Conservation (phyloP, 2,113 vertebrate species). For the Trogon melanurus region DNA sequence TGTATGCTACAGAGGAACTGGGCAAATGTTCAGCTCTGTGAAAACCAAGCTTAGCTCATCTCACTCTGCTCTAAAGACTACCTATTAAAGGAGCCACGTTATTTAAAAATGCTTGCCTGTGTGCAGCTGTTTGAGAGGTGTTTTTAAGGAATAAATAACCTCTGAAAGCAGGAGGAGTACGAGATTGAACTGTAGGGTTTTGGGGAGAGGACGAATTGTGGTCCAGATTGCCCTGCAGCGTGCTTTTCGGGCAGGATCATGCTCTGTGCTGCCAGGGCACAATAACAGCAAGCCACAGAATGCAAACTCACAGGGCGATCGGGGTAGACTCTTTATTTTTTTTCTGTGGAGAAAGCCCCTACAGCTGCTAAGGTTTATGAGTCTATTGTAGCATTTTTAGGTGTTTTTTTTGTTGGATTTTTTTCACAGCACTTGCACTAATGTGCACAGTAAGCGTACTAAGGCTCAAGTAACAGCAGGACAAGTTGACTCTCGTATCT, state of each 20-base stretch:
- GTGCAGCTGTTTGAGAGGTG: not conserved
- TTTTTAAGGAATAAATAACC: not conserved
- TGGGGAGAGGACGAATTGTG: not conserved
- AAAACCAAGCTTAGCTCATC: not conserved
- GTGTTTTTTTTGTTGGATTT: not conserved
- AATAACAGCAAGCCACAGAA: not conserved
- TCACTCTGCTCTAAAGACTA: not conserved
- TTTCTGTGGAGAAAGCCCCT: not conserved
- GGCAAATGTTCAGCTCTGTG: not conserved
- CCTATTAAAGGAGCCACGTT: slow-evolving; percentile 3
- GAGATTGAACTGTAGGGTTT: not conserved
- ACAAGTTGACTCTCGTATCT: not conserved
- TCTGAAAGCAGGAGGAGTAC: not conserved
- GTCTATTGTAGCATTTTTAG: not conserved
- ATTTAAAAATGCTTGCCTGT: not conserved
- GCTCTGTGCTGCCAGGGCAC: not conserved
- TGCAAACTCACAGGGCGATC: not conserved
- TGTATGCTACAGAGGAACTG: not conserved
- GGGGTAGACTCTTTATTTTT: not conserved
- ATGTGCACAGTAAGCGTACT: slow-evolving; percentile 47
- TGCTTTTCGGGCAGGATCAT: not conserved
- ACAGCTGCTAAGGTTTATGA: slow-evolving; percentile 17
- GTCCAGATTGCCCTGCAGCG: not conserved
- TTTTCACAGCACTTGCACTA: slow-evolving; percentile 10
- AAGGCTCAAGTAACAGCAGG: not conserved